These are phyloP conservation scores for Boleophthalmus pectinirostris DNA, from an alignment of 2,113 vertebrate species.

Conservation along the genomic window DNA sequence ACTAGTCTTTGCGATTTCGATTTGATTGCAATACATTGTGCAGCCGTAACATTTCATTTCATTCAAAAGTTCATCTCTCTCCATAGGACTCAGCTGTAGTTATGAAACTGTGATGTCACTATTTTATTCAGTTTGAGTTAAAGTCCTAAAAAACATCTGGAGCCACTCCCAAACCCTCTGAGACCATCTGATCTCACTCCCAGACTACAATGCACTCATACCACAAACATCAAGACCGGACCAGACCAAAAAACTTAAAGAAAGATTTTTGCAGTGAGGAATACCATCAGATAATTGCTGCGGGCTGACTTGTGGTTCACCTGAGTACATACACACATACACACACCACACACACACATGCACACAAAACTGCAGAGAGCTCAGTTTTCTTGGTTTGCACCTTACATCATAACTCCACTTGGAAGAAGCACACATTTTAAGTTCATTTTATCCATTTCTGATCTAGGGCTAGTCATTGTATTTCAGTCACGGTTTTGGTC, in stretches of 20 bases:
- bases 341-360: no score
- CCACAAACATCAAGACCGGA: background rate
- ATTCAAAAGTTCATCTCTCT: background rate
- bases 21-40: no score
- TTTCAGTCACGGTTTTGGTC: background rate
- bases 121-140: background rate
- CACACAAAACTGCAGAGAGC: no score
- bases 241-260: background rate
- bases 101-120: background rate
- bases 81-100: background rate
- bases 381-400: no score
- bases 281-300: background rate
- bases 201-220: background rate
- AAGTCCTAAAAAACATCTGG: background rate
- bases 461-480: background rate
- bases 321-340: no score
- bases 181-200: conserved; percentile 6
- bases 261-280: background rate
- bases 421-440: no score
- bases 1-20: no score
- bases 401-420: no score
- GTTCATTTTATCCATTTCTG: no score
- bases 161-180: conserved; percentile 1
- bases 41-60: background rate
- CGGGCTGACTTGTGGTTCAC: no score